These are phyloP conservation scores for Lepus europaeus DNA, from an alignment of 2,113 vertebrate genomes.

Conservation along the genomic window DNA sequence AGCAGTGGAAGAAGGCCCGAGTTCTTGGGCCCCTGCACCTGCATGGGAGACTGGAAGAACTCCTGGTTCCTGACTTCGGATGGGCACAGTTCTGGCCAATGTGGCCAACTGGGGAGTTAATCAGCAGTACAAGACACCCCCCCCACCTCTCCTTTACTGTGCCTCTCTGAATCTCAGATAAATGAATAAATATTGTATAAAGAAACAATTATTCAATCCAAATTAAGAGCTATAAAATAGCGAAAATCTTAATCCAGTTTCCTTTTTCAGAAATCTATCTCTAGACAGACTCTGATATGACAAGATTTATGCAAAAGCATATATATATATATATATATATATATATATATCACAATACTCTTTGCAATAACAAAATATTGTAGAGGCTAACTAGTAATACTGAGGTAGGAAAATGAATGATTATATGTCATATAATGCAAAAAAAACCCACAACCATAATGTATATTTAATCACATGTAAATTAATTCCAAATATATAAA, in stretches of 20 bases:
- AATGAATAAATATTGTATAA: no score
- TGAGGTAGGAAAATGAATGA: not conserved
- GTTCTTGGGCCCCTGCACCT: no score
- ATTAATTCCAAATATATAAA: not conserved
- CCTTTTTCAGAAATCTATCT: not conserved
- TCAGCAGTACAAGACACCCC: no score
- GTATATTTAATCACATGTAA: not conserved
- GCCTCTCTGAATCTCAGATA: no score
- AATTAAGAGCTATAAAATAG: not conserved
- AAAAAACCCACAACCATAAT: not conserved
- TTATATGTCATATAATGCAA: not conserved
- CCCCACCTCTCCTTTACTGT: no score
- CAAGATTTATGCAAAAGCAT: not conserved
- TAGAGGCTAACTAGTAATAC: not conserved
- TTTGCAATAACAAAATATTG: not conserved
- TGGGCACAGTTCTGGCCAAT: no score
- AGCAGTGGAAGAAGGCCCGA: no score
- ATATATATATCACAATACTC: not conserved
- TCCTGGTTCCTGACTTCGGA: no score
- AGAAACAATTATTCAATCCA: constrained; percentile 44
- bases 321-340: no score
- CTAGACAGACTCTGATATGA: not conserved
- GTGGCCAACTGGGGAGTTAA: no score
- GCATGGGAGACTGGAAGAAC: no score
- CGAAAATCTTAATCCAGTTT: not conserved